Percentiles rank a stretch among this genome's conserved stretches.
Evolutionary conservation across 2,888 invertebrate genomes (phyloP).

Genomic region (Mamestra brassicae): DNA sequence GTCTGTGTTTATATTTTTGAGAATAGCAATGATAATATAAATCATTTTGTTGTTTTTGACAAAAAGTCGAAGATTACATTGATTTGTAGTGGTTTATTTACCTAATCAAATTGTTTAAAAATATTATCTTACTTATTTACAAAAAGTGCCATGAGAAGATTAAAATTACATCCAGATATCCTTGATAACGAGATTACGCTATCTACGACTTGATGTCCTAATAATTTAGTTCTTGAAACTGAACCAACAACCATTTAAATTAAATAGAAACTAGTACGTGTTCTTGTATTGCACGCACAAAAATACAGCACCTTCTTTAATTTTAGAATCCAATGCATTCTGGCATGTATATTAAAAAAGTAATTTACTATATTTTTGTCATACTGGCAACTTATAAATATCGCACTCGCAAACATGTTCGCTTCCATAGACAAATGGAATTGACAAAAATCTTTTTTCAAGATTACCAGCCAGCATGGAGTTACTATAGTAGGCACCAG

Average conservation of each 20-base stretch:
- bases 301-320: background rate
- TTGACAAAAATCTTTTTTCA: background rate
- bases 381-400: background rate
- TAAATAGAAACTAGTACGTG: background rate
- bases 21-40: background rate
- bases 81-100: background rate
- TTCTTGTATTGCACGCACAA: background rate
- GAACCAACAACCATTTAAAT: background rate
- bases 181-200: conserved; percentile 19
- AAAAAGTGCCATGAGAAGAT: conserved; percentile 9
- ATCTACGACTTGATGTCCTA: conserved; percentile 11
- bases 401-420: background rate
- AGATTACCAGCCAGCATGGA: background rate
- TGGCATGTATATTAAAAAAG: background rate
- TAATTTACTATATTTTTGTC: background rate
- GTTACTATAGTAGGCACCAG: no score
- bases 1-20: conserved; percentile 6
- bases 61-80: background rate
- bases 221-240: background rate
- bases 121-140: background rate
- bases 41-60: conserved; percentile 1
- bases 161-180: background rate
- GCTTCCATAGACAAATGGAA: conserved; percentile 1
- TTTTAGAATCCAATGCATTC: background rate
- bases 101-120: background rate